Conservation (phyloP, 2,888 invertebrate species). For the Dioctria rufipes region DNA sequence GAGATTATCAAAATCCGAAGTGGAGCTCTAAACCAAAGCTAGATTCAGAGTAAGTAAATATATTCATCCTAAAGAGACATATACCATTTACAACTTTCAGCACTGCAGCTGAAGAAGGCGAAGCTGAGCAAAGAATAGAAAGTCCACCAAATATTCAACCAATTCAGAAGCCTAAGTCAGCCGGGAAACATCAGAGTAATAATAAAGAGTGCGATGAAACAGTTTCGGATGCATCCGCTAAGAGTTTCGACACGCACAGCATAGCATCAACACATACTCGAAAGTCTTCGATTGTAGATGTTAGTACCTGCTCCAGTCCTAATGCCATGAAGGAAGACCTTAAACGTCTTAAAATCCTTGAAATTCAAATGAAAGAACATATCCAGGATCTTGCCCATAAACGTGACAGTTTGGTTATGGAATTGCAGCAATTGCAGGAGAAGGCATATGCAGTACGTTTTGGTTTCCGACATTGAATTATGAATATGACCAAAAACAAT, state of each 20-base stretch:
- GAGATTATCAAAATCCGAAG: slow-evolving; percentile 66
- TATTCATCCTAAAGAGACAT: no score
- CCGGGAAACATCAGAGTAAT: slow-evolving; percentile 61
- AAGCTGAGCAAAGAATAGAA: slow-evolving; percentile 9
- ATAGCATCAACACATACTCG: slow-evolving; percentile 67
- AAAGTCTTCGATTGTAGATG: slow-evolving; percentile 61
- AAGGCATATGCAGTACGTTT: slow-evolving; percentile 70
- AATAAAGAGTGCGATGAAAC: slow-evolving; percentile 66
- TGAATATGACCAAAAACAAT: not conserved
- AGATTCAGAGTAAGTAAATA: slow-evolving; percentile 63
- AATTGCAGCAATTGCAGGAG: slow-evolving; percentile 71
- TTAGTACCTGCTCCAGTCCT: slow-evolving; percentile 65
- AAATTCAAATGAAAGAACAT: slow-evolving; percentile 70
- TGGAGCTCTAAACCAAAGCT: slow-evolving; percentile 61
- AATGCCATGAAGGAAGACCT: slow-evolving; percentile 68
- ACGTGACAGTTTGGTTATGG: slow-evolving; percentile 71
- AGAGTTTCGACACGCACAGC: slow-evolving; percentile 69
- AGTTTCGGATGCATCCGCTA: slow-evolving; percentile 68
- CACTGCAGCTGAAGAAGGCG: slow-evolving; percentile 62
- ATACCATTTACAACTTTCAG: not conserved
- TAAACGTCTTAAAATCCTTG: slow-evolving; percentile 69
- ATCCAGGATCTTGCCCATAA: slow-evolving; percentile 69
- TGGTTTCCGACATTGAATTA: not conserved
- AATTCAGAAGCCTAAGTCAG: slow-evolving; percentile 63
- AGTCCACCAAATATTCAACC: slow-evolving; percentile 58